Percentiles rank a stretch among this genome's conserved stretches.
phyloP scores from a whole-genome alignment of 2,888 invertebrate species.

The Chesias legatella region DNA sequence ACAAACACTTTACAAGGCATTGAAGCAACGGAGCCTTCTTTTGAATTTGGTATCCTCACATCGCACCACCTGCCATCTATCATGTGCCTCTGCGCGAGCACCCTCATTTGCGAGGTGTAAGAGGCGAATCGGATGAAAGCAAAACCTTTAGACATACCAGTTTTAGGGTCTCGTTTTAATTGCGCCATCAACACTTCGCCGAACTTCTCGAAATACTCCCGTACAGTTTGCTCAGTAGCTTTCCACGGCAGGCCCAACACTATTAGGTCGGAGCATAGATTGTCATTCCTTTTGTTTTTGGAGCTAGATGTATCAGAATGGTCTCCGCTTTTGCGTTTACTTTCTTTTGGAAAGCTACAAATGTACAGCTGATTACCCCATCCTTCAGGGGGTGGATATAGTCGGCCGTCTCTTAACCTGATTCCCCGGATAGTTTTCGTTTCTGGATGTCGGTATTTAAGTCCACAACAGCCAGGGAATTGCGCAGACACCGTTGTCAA shows the following conservation, averaged over 20 bases:
- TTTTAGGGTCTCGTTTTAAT: slow-evolving; percentile 94
- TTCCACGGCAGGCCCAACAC: slow-evolving; percentile 99
- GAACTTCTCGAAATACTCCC: slow-evolving; percentile 98
- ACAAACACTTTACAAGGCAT: slow-evolving; percentile 92
- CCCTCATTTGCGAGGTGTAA: slow-evolving; percentile 96
- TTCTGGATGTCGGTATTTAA: slow-evolving; percentile 97
- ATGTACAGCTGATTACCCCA: slow-evolving; percentile 91
- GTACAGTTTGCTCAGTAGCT: slow-evolving; percentile 96
- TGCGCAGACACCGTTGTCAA: slow-evolving; percentile 97
- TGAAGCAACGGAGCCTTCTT: slow-evolving; percentile 86
- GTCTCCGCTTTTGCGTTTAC: slow-evolving; percentile 96
- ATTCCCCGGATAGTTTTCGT: slow-evolving; percentile 94
- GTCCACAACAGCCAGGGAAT: slow-evolving; percentile 97
- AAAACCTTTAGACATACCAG: slow-evolving; percentile 98
- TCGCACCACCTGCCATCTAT: slow-evolving; percentile 99
- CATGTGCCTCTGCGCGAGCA: slow-evolving; percentile 95
- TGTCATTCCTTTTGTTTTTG: slow-evolving; percentile 96
- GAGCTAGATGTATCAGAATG: slow-evolving; percentile 90
- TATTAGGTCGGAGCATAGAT: slow-evolving; percentile 97
- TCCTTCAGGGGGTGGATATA: slow-evolving; percentile 93
- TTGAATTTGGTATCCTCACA: slow-evolving; percentile 98
- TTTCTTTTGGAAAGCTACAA: slow-evolving; percentile 94
- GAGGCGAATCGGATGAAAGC: slow-evolving; percentile 98
- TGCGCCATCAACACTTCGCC: slow-evolving; percentile 99
- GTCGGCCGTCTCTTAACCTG: slow-evolving; percentile 93